Evolutionary conservation across 2,113 vertebrate genomes (phyloP).

Genomic region (Sardina pilchardus): DNA sequence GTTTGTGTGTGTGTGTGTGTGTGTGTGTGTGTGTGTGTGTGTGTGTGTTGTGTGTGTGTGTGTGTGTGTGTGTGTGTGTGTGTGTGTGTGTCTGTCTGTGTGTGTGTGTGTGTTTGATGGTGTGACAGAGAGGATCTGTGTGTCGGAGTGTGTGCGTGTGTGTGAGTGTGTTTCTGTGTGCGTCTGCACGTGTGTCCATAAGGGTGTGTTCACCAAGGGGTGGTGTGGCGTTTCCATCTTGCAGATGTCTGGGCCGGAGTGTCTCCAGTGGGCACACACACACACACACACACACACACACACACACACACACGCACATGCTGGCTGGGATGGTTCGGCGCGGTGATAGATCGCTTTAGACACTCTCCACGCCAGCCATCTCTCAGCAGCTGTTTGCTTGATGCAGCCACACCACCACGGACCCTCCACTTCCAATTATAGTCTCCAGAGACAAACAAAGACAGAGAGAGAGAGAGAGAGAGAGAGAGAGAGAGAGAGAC

Average conservation of each 20-base stretch:
- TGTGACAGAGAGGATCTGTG: slow-evolving; percentile 26
- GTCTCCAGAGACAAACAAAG: slow-evolving; percentile 47
- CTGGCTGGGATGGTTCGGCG: slow-evolving; percentile 46
- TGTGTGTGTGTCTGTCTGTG: slow-evolving; percentile 24
- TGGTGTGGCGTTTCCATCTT: slow-evolving; percentile 66
- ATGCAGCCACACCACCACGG: slow-evolving; percentile 62
- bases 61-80: background rate
- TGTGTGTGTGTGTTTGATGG: slow-evolving; percentile 8
- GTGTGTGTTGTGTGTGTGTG: background rate
- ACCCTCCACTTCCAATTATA: slow-evolving; percentile 66
- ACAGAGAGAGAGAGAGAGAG: slow-evolving; percentile 43
- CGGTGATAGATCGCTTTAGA: slow-evolving; percentile 51
- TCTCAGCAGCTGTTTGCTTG: slow-evolving; percentile 73
- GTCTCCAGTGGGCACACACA: slow-evolving; percentile 36
- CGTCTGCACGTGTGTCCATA: background rate
- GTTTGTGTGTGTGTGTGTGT: background rate
- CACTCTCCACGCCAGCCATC: slow-evolving; percentile 52
- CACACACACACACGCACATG: slow-evolving; percentile 10
- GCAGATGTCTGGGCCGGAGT: slow-evolving; percentile 65
- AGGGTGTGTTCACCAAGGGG: slow-evolving; percentile 21
- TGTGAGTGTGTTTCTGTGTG: background rate
- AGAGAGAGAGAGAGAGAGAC: slow-evolving; percentile 40
- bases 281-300: background rate
- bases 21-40: background rate
- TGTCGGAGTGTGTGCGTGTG: background rate